A percentile compares a stretch with the other conserved stretches of the same genome.
phyloP scores from a whole-genome alignment of 2,888 invertebrate species.

The Metalampra italica region DNA sequence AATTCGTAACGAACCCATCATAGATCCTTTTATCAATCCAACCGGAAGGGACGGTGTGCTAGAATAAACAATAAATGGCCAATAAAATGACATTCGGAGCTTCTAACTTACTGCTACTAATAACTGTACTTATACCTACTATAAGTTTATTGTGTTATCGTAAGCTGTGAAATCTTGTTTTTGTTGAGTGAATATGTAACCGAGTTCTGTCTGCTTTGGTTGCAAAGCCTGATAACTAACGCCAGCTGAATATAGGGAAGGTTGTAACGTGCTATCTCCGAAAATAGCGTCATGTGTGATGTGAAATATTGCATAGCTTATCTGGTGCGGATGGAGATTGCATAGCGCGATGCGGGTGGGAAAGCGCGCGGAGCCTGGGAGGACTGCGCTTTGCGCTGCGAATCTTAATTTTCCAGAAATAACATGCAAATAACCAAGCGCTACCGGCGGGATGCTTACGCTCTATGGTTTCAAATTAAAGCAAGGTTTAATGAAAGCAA shows the following conservation, averaged over 20 bases:
- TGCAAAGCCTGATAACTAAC: constrained; percentile 4
- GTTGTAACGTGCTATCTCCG: constrained; percentile 27
- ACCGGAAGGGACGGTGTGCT: constrained; percentile 4
- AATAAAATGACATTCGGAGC: neutral
- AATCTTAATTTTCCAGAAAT: constrained; percentile 57
- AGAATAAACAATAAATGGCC: constrained; percentile 5
- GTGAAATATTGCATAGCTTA: constrained; percentile 55
- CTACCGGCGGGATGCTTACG: constrained; percentile 14
- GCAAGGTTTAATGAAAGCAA: neutral
- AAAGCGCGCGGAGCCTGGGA: constrained; percentile 14
- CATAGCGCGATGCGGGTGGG: constrained; percentile 25
- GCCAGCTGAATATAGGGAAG: constrained; percentile 4
- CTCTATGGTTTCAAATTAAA: constrained; percentile 18
- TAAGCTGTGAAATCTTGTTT: too few species aligned
- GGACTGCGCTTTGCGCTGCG: constrained; percentile 25
- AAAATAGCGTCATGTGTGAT: constrained; percentile 41
- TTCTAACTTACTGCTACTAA: too few species aligned
- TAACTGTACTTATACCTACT: too few species aligned
- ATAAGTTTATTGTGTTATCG: too few species aligned
- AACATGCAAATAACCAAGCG: constrained; percentile 47
- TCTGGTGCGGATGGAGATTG: constrained; percentile 51
- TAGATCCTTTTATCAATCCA: constrained; percentile 4
- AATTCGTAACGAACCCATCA: constrained; percentile 5
- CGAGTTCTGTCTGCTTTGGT: neutral
- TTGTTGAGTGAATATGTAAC: too few species aligned